These are phyloP conservation scores for Cacatua alba DNA, from an alignment of 2,113 vertebrate genomes.

Conservation along the genomic window DNA sequence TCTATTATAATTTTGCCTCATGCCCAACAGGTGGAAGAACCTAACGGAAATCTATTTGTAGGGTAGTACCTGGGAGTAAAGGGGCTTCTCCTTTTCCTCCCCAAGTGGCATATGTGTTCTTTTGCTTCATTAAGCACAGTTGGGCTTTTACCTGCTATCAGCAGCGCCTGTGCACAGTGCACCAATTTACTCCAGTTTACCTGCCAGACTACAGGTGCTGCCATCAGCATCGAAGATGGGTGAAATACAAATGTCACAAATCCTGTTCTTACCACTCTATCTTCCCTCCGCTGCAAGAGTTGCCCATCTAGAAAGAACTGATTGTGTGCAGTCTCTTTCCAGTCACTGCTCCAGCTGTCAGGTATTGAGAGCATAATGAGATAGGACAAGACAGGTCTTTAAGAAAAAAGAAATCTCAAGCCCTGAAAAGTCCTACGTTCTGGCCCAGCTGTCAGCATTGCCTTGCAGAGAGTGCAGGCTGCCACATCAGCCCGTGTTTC, in stretches of 20 bases:
- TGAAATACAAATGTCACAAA: neutral
- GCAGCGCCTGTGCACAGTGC: neutral
- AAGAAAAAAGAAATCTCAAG: neutral
- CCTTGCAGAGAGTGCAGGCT: neutral
- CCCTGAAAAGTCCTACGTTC: neutral
- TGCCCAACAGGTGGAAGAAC: neutral
- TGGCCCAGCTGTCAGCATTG: neutral
- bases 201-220: neutral
- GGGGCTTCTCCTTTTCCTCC: neutral
- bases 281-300: neutral
- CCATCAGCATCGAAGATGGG: neutral
- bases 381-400: neutral
- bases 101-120: rapidly evolving
- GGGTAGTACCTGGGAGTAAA: neutral
- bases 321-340: neutral
- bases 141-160: neutral
- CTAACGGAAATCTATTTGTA: neutral
- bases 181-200: neutral
- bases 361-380: neutral
- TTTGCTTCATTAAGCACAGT: neutral
- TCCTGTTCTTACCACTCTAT: neutral
- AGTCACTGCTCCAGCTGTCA: neutral
- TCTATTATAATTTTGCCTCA: neutral
- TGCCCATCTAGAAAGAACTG: neutral
- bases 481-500: neutral